A percentile compares a stretch with the other conserved stretches of the same genome.
Conservation (phyloP, 23 tunicate species). For the Diplosoma virens region DNA sequence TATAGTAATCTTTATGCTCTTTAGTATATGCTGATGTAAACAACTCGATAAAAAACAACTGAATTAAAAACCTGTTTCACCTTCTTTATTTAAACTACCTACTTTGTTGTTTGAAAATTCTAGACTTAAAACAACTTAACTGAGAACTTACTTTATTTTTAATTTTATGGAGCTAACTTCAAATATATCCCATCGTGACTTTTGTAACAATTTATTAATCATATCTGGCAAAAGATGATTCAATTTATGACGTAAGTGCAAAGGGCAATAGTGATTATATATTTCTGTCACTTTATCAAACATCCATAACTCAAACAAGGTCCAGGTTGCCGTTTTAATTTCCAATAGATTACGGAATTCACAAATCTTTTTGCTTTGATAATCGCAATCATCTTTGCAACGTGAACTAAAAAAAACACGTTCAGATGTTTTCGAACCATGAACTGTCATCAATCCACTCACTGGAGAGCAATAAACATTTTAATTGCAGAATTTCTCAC, state of each 20-base stretch:
- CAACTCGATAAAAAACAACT: too few relatives aligned
- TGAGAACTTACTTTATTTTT: constrained; percentile 29
- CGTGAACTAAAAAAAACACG: background rate
- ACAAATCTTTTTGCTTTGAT: constrained; percentile 13
- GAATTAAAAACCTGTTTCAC: too few relatives aligned
- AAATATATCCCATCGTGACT: constrained; percentile 41
- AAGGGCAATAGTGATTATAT: constrained; percentile 39
- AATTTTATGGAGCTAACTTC: constrained; percentile 35
- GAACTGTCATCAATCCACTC: background rate
- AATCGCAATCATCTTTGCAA: constrained; percentile 24
- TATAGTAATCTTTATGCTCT: too few relatives aligned
- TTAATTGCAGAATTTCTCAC: constrained; percentile 36
- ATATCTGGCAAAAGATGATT: constrained; percentile 52
- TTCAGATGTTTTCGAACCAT: too few relatives aligned
- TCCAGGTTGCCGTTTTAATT: constrained; percentile 12
- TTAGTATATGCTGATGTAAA: too few relatives aligned
- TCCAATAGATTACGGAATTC: background rate
- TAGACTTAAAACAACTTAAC: too few relatives aligned
- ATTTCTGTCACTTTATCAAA: constrained; percentile 32
- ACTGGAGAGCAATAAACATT: constrained; percentile 62
- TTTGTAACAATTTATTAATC: constrained; percentile 20
- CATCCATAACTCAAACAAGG: constrained; percentile 17
- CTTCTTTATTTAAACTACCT: too few relatives aligned
- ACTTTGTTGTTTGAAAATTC: too few relatives aligned
- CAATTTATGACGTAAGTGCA: constrained; percentile 31